Base-by-base conservation (phyloP, 2,113 vertebrate genomes). In the Blennius ocellaris region DNA sequence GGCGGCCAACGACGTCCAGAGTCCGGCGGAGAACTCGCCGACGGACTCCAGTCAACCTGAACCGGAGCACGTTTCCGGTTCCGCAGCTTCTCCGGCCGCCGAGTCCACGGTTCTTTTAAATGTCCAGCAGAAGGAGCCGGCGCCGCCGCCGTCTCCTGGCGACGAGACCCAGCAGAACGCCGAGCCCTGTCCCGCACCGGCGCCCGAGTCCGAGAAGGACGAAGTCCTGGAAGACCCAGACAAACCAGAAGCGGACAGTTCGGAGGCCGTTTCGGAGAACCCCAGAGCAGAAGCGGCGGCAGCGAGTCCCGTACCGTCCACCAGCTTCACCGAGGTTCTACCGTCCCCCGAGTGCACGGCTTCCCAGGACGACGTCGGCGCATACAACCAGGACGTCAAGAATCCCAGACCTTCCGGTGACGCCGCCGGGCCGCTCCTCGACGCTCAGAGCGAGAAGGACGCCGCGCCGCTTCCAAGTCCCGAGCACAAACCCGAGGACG, bases 321-420 rank as follows among this genome's bases (percentile, higher is more conserved):
- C 67, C 37, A 68, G 47, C 59, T 62, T 83, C 11, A 12, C 76
- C 0, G 90, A 93, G 41, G 38, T 87, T 9, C 8, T 47, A 11
- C 36, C 61, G 0, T 69, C 78, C 43, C 1, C 17, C 0, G 86
- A 88, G 45, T 37, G 43, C 7, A 84, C 45, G 49, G 30, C 63
- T 59, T 41, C 60, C n/a, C 72, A 61, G 54, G 91, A 92, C 43
- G 86, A 89, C 1, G 5, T 50, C 0, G 80, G 91, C n/a, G 82
- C 63, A 16, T 69, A 55, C 11, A 59, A 82, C 76, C 73, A 76
- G 76, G 93, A 94, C 69, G 45, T 51, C 87, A 89, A 90, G 63
- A 86, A 64, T 40, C 85, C 85, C 5, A 71, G 41, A 74, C 87
- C 87, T 69, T 86, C 93, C 81, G 87, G 80, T 65, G 92, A 94